Conservation (phyloP, 2,797 vertebrate species). For the Fringilla coelebs region DNA sequence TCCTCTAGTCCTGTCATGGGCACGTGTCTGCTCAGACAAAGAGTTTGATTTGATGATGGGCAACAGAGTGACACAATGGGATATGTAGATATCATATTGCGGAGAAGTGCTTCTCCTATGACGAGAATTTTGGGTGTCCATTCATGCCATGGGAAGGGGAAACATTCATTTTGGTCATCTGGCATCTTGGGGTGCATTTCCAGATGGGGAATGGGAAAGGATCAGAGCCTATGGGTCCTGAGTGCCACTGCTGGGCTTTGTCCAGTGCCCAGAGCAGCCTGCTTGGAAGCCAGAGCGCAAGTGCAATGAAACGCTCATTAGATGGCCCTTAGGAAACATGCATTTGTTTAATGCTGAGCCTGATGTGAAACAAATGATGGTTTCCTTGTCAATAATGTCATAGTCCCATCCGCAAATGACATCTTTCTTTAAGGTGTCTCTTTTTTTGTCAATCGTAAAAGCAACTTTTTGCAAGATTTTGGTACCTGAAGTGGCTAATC, state of each 20-base stretch:
- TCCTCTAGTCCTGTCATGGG: not conserved
- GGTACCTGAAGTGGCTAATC: no score
- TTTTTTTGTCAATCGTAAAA: not conserved
- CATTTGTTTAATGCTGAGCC: not conserved
- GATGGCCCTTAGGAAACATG: not conserved
- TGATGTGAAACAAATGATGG: not conserved
- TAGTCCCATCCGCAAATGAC: not conserved
- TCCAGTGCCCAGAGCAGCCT: not conserved
- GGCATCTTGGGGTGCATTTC: not conserved
- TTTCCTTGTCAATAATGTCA: not conserved
- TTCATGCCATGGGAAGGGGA: not conserved
- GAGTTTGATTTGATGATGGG: not conserved
- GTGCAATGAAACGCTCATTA: not conserved
- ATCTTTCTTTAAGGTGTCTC: not conserved
- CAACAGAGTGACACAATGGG: not conserved
- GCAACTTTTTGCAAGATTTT: not conserved
- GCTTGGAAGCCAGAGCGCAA: not conserved
- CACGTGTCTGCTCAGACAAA: accelerated
- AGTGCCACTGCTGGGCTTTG: not conserved
- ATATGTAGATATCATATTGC: not conserved
- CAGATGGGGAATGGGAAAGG: not conserved
- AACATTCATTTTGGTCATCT: not conserved
- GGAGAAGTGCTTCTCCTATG: not conserved
- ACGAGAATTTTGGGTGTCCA: not conserved
- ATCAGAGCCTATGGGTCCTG: accelerated